Percentiles rank a stretch among this genome's conserved stretches.
phyloP scores from a whole-genome alignment of 2,888 invertebrate genomes.

The Metalampra italica region DNA sequence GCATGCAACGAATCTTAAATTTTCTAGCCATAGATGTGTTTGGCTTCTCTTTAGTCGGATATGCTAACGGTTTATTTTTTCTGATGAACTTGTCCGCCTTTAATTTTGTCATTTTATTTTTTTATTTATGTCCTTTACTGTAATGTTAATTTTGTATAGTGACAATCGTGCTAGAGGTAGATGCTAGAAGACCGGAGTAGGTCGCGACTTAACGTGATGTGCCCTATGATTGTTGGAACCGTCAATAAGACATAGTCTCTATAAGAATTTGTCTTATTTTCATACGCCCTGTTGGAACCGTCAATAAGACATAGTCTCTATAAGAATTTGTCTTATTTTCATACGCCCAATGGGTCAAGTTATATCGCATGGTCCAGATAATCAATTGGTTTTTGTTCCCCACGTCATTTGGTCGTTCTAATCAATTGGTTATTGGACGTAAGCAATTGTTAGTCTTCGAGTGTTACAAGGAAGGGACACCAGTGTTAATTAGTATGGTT shows the following conservation, averaged over 20 bases:
- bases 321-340: not conserved
- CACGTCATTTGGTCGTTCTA: too few relatives aligned
- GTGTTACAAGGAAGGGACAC: conserved; percentile 19
- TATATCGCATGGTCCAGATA: too few relatives aligned
- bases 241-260: conserved; percentile 57
- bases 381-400: too few relatives aligned
- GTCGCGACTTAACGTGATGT: conserved; percentile 30
- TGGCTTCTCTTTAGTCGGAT: too few relatives aligned
- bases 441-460: conserved; percentile 12
- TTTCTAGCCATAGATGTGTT: too few relatives aligned
- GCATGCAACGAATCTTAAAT: too few relatives aligned
- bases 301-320: not conserved
- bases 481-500: conserved; percentile 31
- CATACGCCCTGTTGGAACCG: conserved; percentile 15
- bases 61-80: not conserved
- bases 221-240: conserved; percentile 32
- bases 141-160: conserved; percentile 1
- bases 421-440: conserved; percentile 6
- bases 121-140: not conserved
- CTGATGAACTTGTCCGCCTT: conserved; percentile 3
- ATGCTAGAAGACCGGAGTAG: conserved; percentile 21
- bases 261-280: conserved; percentile 33
- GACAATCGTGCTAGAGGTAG: conserved; percentile 15
- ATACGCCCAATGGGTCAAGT: not conserved
- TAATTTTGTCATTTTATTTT: not conserved